Conservation (phyloP, 2,113 vertebrate genomes). For the Nyctibius bracteatus region DNA sequence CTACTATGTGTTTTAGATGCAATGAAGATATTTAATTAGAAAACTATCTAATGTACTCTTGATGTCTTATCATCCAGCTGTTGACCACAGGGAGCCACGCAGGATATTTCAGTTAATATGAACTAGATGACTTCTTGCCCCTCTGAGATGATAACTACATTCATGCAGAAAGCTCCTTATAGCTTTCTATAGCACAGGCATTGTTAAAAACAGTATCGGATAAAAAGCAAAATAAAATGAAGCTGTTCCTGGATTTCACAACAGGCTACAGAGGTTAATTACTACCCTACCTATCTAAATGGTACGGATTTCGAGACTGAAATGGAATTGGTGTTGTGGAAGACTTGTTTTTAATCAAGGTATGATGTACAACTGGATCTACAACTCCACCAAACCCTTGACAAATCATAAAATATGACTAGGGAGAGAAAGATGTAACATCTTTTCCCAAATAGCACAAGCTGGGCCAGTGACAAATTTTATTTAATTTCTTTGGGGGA, state of each 20-base stretch:
- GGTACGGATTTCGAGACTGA: not conserved
- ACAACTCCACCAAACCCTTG: not conserved
- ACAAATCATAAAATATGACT: not conserved
- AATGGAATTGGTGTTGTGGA: not conserved
- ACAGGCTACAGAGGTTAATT: not conserved
- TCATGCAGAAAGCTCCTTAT: not conserved
- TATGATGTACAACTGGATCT: not conserved
- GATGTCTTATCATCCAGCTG: not conserved
- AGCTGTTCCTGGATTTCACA: not conserved
- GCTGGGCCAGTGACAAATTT: not conserved
- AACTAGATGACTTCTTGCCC: not conserved
- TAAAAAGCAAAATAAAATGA: not conserved
- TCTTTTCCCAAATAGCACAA: not conserved
- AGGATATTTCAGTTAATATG: not conserved
- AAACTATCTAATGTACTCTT: not conserved
- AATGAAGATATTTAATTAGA: conserved; percentile 10
- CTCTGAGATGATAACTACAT: not conserved
- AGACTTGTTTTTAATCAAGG: not conserved
- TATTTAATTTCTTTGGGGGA: not conserved
- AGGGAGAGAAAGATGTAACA: not conserved
- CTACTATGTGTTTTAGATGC: not conserved
- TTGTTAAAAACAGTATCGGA: not conserved
- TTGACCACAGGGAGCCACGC: not conserved
- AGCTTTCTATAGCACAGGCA: not conserved
- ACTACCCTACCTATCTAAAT: not conserved